Percentiles rank a stretch among this genome's conserved stretches.
phyloP scores from a whole-genome alignment of 2,797 vertebrate genomes.

The Manis crassicaudata region DNA sequence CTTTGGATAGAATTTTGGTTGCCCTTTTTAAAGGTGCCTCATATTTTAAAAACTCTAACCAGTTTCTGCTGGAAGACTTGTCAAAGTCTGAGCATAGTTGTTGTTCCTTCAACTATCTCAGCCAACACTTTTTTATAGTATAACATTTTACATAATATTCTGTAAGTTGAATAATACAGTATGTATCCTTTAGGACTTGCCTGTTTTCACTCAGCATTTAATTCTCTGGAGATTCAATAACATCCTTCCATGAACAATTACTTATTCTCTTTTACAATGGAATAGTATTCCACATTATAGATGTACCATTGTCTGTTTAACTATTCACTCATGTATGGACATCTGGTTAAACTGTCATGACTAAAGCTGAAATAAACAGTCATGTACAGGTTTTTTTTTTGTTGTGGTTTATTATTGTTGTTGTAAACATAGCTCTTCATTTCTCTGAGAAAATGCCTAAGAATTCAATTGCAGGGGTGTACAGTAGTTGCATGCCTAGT shows the following conservation, averaged over 20 bases:
- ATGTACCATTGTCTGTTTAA: neutral
- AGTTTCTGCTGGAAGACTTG: neutral
- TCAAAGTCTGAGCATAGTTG: neutral
- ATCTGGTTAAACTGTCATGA: neutral
- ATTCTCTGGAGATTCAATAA: neutral
- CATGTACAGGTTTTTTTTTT: neutral
- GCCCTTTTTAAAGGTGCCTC: neutral
- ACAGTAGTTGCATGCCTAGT: neutral
- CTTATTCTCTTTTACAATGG: neutral
- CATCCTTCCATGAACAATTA: neutral
- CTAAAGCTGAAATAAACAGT: neutral
- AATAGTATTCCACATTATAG: neutral
- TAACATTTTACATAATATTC: neutral
- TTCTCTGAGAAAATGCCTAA: neutral
- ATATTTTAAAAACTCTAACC: neutral
- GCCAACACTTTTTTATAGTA: neutral
- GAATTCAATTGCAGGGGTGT: neutral
- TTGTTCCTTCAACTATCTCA: neutral
- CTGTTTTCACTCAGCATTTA: neutral
- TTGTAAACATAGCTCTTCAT: neutral
- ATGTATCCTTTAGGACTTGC: neutral
- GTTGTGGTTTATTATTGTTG: neutral
- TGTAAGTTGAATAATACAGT: neutral
- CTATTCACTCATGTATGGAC: neutral
- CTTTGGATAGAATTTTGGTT: neutral